phyloP scores from a whole-genome alignment of 2,113 vertebrate species.

The Aramus guarauna region DNA sequence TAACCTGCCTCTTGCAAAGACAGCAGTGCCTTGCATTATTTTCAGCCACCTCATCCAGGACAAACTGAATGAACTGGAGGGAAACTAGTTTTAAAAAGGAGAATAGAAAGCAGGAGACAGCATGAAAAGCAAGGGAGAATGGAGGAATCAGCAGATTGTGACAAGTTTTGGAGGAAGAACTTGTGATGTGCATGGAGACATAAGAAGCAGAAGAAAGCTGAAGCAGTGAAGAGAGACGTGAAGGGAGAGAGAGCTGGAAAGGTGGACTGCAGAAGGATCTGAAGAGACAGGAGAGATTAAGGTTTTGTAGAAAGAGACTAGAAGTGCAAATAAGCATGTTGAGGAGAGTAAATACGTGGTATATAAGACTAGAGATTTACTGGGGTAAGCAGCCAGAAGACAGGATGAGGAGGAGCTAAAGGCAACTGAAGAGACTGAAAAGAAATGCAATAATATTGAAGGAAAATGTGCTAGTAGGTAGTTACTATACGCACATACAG shows the following conservation, averaged over 20 bases:
- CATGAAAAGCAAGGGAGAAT: neutral
- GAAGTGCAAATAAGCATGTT: neutral
- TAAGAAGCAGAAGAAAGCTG: neutral
- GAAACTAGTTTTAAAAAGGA: neutral
- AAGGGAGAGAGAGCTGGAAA: neutral
- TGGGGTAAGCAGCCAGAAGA: neutral
- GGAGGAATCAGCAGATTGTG: neutral
- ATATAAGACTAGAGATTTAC: neutral
- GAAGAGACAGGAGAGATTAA: neutral
- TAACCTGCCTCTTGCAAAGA: neutral
- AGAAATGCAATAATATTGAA: neutral
- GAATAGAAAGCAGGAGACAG: neutral
- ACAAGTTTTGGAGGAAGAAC: neutral
- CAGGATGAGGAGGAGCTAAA: neutral
- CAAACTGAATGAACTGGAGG: neutral
- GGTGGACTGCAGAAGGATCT: neutral
- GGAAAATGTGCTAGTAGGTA: neutral
- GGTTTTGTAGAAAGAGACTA: neutral
- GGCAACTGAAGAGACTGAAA: neutral
- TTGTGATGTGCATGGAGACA: neutral
- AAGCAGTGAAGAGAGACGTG: neutral
- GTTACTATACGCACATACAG: neutral
- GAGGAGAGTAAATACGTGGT: neutral
- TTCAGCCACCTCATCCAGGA: neutral
- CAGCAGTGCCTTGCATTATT: neutral